Base-by-base conservation (phyloP, 2,888 invertebrate genomes). In the Tetramorium bicarinatum region DNA sequence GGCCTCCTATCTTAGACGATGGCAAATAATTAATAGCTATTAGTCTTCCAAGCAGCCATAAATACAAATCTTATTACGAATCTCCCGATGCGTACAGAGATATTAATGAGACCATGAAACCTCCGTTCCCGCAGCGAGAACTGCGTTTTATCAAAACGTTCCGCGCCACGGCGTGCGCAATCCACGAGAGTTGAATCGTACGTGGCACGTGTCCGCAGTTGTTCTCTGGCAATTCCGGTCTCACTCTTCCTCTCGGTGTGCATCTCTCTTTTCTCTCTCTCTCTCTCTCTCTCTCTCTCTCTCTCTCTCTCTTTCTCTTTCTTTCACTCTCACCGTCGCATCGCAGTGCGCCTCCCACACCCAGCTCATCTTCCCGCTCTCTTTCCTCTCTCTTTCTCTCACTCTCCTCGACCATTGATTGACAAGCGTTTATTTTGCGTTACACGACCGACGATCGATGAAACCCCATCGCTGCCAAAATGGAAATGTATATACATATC, bases 371-470 rank as follows among this genome's bases (percentile, higher is more conserved):
- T 34, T 82, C 38, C 21, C 38, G n/a, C 59, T 34, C 56, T 29
- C 18, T 44, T 52, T 66, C 59, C 3, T 54, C 38, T 52, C 25
- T 64, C 21, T 62, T 21, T n/a, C 71, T 44, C 25, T 34, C 29
- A 34, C 3, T 75, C 77, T 59, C 44, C 61, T 41, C 15, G 34
- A 69, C 69, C 74, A 69, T 66, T 87, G 86, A 87, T 88, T 80
- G 87, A 87, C 87, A 87, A 66, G 71, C 84, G 80, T 87, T 86
- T 84, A 85, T 89, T 89, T 87, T 79, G 74, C 82, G 75, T 76
- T 83, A 83, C 81, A 71, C 62, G 47, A 71, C 11, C 79, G 64
- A 54, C 72, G 83, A 61, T 76, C 71, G 69, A 67, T 80, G 69
- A 81, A 82, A 80, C 69, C 61, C 64, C 82, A 83, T 85, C 77